These are phyloP conservation scores for Anser cygnoides DNA, from an alignment of 2,113 vertebrate species.

Conservation along the genomic window DNA sequence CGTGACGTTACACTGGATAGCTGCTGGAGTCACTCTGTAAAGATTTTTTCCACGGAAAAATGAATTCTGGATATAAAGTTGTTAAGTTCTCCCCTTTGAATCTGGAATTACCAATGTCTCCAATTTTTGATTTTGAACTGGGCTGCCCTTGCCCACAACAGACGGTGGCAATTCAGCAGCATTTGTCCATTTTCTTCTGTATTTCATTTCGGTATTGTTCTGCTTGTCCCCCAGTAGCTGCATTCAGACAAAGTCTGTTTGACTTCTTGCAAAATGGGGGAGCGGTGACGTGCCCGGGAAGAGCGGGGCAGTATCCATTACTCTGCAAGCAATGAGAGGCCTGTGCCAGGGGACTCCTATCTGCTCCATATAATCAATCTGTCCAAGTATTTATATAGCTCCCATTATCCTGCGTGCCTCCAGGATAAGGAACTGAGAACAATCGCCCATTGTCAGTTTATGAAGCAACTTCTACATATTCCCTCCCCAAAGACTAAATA, in stretches of 20 bases:
- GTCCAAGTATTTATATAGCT: conserved; percentile 6
- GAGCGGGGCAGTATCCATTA: background rate
- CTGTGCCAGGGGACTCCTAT: background rate
- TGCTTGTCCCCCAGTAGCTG: background rate
- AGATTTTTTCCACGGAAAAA: background rate
- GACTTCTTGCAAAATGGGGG: background rate
- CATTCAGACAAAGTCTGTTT: background rate
- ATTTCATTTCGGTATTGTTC: background rate
- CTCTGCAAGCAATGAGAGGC: background rate
- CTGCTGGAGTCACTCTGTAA: background rate
- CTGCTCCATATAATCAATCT: background rate
- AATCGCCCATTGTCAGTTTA: conserved; percentile 55
- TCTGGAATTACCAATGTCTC: background rate
- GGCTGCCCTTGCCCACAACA: background rate
- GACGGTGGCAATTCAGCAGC: rapidly evolving
- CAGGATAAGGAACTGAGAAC: conserved; percentile 46
- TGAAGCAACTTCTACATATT: conserved; percentile 55
- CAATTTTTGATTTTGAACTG: background rate
- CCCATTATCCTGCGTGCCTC: conserved; percentile 27
- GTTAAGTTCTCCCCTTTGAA: background rate
- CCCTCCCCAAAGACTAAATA: conserved; percentile 44
- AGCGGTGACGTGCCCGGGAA: background rate
- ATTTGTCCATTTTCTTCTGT: background rate
- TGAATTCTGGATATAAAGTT: background rate
- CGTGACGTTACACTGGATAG: too few relatives aligned